Base-by-base conservation (phyloP, 2,888 invertebrate genomes). In the Cepaea hortensis region DNA sequence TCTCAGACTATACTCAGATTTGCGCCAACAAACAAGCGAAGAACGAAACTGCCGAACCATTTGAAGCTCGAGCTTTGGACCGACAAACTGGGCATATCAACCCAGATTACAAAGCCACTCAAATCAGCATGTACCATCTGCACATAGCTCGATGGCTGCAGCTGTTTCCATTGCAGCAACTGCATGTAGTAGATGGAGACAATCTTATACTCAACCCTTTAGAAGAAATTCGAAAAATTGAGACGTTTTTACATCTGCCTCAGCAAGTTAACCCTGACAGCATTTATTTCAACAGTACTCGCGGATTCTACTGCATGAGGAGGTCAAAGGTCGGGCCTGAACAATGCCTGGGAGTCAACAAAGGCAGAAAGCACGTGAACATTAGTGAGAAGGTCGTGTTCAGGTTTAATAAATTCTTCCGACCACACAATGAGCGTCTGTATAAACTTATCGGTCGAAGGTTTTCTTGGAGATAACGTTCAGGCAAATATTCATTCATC, bases 1-100 rank as follows among this genome's bases (percentile, higher is more conserved):
- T 99, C 92, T 99, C 98, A 20, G 99, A 99, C 96, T 99, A 98
- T 95, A 97, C 98, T 46, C 98, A 99, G 95, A 95, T 98, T 91
- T 96, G 97, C 89, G 97, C 97, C 91, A 94, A 94, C 88, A 94
- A 94, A 88, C 89, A 90, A 48, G 91, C 90, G 62, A 90, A 91
- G 84, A 92, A 92, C 84, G 92, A 91, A 86, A 90, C 92, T 0
- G 91, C 93, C 80, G 92, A 93, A 13, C 89, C 92, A 9, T 95
- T 95, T 84, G 94, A 95, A 87, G 91, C 94, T n/a, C 91, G 94
- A 79, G 95, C 94, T 7, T 93, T 95, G 82, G 91, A 93, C 77
- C 89, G 91, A 3, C 90, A 91, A 35, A 92, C 92, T 2, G 95
- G 94, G 3, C 89, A 92, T 48, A 94, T 95, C 4, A 94, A 95